Percentiles rank a stretch among this genome's conserved stretches.
Conservation (phyloP, 2,888 invertebrate genomes). For the Apantesis nais region DNA sequence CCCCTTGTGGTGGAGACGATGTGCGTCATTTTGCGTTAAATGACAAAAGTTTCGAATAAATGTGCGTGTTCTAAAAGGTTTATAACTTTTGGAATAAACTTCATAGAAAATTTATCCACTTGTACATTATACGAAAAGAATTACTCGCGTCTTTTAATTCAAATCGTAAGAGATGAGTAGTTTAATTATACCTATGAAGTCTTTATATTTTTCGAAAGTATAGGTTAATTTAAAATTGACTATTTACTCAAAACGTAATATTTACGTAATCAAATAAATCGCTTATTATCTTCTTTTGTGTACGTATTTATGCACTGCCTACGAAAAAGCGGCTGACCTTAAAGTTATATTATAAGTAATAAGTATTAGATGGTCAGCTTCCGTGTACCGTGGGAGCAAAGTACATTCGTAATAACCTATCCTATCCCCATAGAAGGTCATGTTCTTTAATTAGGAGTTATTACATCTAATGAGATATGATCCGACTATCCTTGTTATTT, state of each 20-base stretch:
- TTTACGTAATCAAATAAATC: too few species aligned
- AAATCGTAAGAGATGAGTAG: not conserved
- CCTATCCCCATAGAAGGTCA: slow-evolving; percentile 9
- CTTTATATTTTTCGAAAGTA: too few species aligned
- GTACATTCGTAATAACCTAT: slow-evolving; percentile 7
- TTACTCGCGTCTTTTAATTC: not conserved
- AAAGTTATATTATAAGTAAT: not conserved
- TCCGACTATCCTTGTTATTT: not conserved
- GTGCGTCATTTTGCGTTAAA: slow-evolving; percentile 13
- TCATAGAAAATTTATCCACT: not conserved
- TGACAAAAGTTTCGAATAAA: slow-evolving; percentile 4
- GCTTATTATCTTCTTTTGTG: not conserved
- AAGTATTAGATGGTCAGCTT: not conserved
- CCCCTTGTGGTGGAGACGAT: not conserved
- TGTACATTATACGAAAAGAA: not conserved
- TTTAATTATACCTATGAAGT: not conserved
- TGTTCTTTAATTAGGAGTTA: slow-evolving; percentile 3
- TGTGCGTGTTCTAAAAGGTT: slow-evolving; percentile 21
- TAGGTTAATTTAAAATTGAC: too few species aligned
- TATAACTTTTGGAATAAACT: not conserved
- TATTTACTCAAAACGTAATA: too few species aligned
- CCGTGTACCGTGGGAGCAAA: slow-evolving; percentile 9
- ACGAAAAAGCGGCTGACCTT: not conserved
- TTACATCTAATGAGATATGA: not conserved
- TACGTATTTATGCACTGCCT: not conserved